Percentiles rank a stretch among this genome's conserved stretches.
Conservation (phyloP, 1,140 invertebrate species). For the Ips typographus region DNA sequence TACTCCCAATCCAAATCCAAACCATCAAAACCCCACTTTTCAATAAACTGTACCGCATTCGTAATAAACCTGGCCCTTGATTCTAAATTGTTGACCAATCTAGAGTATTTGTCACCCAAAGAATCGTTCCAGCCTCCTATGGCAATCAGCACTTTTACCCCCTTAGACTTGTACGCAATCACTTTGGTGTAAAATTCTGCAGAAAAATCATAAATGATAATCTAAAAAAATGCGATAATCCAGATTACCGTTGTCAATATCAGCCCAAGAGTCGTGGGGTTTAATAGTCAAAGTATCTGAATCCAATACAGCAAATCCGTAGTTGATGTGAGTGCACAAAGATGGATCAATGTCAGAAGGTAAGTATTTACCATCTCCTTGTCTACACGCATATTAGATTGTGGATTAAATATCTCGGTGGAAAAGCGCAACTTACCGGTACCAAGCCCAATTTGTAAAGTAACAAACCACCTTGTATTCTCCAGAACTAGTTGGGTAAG, state of each 20-base stretch:
- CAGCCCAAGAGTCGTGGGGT: conserved; percentile 65
- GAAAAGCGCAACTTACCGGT: conserved; percentile 54
- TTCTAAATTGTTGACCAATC: conserved; percentile 58
- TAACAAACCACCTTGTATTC: conserved; percentile 70
- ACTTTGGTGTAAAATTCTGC: conserved; percentile 64
- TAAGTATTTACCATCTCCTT: conserved; percentile 63
- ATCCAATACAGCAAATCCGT: conserved; percentile 70
- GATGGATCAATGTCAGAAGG: conserved; percentile 66
- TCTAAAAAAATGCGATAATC: neutral
- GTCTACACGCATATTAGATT: conserved; percentile 49
- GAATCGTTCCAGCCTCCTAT: conserved; percentile 75
- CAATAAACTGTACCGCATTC: conserved; percentile 62
- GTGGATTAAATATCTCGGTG: neutral
- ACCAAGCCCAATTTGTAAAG: conserved; percentile 76
- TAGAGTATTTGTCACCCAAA: conserved; percentile 63
- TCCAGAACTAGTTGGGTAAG: neutral
- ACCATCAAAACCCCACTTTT: conserved; percentile 68
- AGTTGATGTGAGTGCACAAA: conserved; percentile 74
- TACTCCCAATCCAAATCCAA: conserved; percentile 75
- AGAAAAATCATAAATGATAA: conserved; percentile 22
- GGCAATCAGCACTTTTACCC: conserved; percentile 68
- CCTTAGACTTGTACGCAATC: conserved; percentile 53
- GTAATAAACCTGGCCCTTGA: conserved; percentile 61
- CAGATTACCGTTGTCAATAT: conserved; percentile 63
- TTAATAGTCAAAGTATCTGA: conserved; percentile 57